A percentile compares a stretch with the other conserved stretches of the same genome.
Conservation (phyloP, 2,113 vertebrate species). For the Pycnonotus jocosus region DNA sequence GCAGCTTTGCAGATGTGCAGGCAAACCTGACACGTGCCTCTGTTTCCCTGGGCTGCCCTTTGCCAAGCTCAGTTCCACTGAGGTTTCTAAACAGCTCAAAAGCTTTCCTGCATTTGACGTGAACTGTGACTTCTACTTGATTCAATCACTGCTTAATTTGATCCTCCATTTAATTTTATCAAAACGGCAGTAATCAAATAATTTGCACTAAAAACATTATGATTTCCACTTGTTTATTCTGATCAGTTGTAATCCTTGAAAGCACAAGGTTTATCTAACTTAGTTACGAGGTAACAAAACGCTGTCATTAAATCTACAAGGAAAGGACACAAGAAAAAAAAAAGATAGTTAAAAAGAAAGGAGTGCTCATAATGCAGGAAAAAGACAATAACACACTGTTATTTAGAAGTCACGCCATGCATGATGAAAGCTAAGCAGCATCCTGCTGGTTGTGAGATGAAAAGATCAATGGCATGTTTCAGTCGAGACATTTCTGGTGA, state of each 20-base stretch:
- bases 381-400: not conserved
- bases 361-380: not conserved
- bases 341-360: not conserved
- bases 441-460: not conserved
- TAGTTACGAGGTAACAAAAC: not conserved
- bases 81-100: not conserved
- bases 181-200: conserved; percentile 28
- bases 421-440: not conserved
- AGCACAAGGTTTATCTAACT: conserved; percentile 13
- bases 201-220: conserved; percentile 10
- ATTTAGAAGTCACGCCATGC: not conserved
- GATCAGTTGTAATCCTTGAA: conserved; percentile 31
- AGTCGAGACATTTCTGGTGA: not conserved
- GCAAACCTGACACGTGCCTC: not conserved
- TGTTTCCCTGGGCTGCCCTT: not conserved
- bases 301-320: not conserved
- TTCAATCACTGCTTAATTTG: conserved; percentile 51
- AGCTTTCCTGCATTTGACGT: not conserved
- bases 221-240: conserved; percentile 44
- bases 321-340: not conserved
- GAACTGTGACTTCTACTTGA: not conserved
- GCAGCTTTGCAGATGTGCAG: not conserved
- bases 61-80: not conserved
- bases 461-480: not conserved
- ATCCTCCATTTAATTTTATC: conserved; percentile 57